phyloP scores from a whole-genome alignment of 2,797 vertebrate genomes.

The Bradypodion ventrale region DNA sequence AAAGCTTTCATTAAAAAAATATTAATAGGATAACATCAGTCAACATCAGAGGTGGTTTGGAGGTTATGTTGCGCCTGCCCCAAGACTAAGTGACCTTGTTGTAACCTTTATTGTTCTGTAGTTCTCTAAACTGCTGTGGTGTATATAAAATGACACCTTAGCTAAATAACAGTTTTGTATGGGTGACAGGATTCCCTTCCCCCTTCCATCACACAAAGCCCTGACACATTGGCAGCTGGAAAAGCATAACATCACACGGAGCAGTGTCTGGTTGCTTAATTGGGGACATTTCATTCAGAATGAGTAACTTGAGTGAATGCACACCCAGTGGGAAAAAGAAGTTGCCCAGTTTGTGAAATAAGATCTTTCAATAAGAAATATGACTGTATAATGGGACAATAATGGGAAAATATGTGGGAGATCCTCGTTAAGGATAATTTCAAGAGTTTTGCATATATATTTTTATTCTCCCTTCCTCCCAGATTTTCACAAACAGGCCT shows the following conservation, averaged over 20 bases:
- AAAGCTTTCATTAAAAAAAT: neutral
- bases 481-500: neutral
- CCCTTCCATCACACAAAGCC: neutral
- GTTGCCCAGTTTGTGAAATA: neutral
- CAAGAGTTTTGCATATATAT: neutral
- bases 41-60: neutral
- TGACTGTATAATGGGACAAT: constrained; percentile 28
- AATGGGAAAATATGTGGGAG: constrained; percentile 44
- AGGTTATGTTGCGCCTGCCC: neutral
- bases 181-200: constrained; percentile 23
- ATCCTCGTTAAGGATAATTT: constrained; percentile 17
- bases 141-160: constrained; percentile 1
- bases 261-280: neutral
- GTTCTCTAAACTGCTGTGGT: rapidly evolving
- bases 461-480: neutral
- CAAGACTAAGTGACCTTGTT: neutral
- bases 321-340: constrained; percentile 4
- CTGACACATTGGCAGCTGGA: constrained; percentile 1
- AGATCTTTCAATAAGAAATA: constrained; percentile 41
- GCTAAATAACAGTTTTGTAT: constrained; percentile 12
- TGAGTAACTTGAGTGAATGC: constrained; percentile 39
- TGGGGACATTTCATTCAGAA: neutral
- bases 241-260: neutral
- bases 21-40: neutral
- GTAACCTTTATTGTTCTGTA: constrained; percentile 18